Percentiles rank a stretch among this genome's conserved stretches.
Conservation (phyloP, 2,888 invertebrate genomes). For the Pristionchus entomophagus region DNA sequence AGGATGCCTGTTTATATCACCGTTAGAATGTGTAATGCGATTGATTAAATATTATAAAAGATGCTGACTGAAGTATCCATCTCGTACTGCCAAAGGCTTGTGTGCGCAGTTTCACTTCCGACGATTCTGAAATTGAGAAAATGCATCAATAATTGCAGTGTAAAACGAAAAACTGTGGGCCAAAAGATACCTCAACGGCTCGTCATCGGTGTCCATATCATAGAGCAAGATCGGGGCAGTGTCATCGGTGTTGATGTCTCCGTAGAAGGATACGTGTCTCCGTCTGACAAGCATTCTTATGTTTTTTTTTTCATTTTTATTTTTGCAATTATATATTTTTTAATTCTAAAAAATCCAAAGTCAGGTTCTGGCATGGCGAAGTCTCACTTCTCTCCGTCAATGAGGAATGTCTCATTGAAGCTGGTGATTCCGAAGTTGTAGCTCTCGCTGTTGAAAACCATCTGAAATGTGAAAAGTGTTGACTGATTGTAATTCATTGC, state of each 20-base stretch:
- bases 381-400: neutral
- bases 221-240: neutral
- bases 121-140: neutral
- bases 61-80: neutral
- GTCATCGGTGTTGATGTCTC: neutral
- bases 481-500: too few relatives aligned
- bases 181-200: neutral
- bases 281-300: neutral
- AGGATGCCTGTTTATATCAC: neutral
- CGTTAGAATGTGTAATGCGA: too few relatives aligned
- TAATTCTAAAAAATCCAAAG: neutral
- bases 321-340: neutral
- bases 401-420: neutral
- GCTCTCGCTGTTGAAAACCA: neutral
- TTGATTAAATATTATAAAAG: neutral
- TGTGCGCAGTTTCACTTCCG: neutral
- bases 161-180: too few relatives aligned
- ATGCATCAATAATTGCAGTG: too few relatives aligned
- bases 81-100: neutral
- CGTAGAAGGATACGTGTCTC: neutral
- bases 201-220: neutral
- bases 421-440: neutral
- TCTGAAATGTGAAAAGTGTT: too few relatives aligned
- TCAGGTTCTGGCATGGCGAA: too few relatives aligned
- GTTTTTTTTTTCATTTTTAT: too few relatives aligned